Percentiles rank a stretch among this genome's conserved stretches.
Evolutionary conservation across 2,113 vertebrate genomes (phyloP).

Genomic region (Antennarius striatus): DNA sequence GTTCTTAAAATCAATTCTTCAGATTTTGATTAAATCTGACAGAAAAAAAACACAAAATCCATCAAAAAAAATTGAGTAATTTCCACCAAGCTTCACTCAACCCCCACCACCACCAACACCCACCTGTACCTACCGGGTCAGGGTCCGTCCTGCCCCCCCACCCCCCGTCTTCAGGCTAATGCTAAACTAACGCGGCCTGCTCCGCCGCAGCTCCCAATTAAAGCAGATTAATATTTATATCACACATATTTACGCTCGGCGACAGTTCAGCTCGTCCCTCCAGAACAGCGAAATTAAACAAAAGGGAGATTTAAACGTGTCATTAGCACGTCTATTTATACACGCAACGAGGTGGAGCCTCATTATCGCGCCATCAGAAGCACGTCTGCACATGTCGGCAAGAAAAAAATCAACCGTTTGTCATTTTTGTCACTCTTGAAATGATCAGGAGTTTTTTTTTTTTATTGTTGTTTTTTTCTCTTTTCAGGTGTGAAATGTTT

Average conservation of each 20-base stretch:
- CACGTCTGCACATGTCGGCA: constrained; percentile 63
- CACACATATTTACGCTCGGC: constrained; percentile 65
- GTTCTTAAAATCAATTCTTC: neutral
- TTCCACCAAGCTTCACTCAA: no score
- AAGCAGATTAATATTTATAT: constrained; percentile 64
- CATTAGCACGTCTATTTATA: constrained; percentile 82
- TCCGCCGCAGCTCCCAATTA: constrained; percentile 60
- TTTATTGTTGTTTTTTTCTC: neutral
- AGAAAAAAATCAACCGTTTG: constrained; percentile 34
- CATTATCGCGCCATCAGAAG: constrained; percentile 74
- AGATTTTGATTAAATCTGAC: no score
- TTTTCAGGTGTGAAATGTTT: constrained; percentile 59
- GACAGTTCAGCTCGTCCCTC: constrained; percentile 62
- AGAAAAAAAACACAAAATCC: no score
- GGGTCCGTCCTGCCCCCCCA: constrained; percentile 55
- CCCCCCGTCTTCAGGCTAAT: constrained; percentile 68
- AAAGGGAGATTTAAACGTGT: constrained; percentile 69
- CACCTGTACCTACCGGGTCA: constrained; percentile 77
- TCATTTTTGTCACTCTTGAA: constrained; percentile 48
- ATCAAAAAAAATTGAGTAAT: no score
- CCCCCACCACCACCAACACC: constrained; percentile 21
- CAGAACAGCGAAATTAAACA: constrained; percentile 46
- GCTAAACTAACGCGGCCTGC: constrained; percentile 75
- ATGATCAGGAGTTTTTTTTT: constrained; percentile 26
- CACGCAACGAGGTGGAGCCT: constrained; percentile 70